A percentile compares a stretch with the other conserved stretches of the same genome.
phyloP scores from a whole-genome alignment of 2,797 vertebrate genomes.

The Masticophis lateralis region DNA sequence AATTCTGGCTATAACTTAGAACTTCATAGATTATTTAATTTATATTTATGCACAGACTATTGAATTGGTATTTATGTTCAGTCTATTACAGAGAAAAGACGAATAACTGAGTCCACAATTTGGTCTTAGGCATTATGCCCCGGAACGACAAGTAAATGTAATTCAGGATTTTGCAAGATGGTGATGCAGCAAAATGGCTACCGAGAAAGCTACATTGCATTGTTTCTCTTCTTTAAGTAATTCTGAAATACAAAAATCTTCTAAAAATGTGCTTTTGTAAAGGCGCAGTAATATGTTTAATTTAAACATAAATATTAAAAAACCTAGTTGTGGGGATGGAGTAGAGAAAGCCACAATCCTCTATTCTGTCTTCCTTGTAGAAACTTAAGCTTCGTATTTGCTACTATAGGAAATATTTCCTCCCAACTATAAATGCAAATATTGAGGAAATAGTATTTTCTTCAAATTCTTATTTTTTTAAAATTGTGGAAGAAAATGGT shows the following conservation, averaged over 20 bases:
- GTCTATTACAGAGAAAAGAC: not conserved
- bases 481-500: not conserved
- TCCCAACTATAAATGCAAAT: not conserved
- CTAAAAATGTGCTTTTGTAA: not conserved
- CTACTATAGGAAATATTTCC: not conserved
- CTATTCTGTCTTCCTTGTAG: not conserved
- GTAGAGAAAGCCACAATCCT: not conserved
- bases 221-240: conserved; percentile 11
- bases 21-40: not conserved
- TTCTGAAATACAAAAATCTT: conserved; percentile 24
- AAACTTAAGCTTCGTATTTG: not conserved
- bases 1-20: not conserved
- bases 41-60: not conserved
- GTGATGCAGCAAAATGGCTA: conserved; percentile 61
- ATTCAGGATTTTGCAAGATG: conserved; percentile 42
- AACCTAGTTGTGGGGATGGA: not conserved
- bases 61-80: not conserved
- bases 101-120: conserved; percentile 8
- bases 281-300: not conserved
- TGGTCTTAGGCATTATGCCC: not conserved
- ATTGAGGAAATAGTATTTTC: not conserved
- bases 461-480: conserved; percentile 15
- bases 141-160: conserved; percentile 9
- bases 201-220: conserved; percentile 40
- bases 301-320: not conserved